Percentiles rank a stretch among this genome's conserved stretches.
These are phyloP conservation scores for Dipodomys merriami DNA, from an alignment of 2,113 vertebrate genomes.

Conservation along the genomic window DNA sequence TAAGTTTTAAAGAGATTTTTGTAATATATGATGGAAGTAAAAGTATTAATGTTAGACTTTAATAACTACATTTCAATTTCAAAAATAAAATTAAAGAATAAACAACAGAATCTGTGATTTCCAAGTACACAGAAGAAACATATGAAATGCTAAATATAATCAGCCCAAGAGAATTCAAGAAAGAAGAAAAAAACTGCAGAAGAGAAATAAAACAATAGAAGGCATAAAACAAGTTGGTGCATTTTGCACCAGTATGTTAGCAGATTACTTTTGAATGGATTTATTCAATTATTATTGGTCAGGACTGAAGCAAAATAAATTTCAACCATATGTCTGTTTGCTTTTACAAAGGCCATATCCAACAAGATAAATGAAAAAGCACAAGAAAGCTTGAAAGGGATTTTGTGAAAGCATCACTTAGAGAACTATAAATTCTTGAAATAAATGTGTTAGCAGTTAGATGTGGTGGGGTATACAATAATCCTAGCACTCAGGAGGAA, in stretches of 20 bases:
- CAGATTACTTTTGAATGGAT: neutral
- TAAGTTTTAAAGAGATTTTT: neutral
- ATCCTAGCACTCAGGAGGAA: neutral
- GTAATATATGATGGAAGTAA: neutral
- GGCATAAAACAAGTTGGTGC: neutral
- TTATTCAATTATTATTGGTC: neutral
- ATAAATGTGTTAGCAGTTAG: neutral
- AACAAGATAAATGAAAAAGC: neutral
- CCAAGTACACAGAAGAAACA: neutral
- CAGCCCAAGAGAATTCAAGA: neutral
- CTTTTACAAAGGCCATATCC: neutral
- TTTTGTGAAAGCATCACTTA: neutral
- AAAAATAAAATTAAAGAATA: constrained; percentile 4
- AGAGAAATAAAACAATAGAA: neutral
- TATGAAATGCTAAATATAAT: neutral
- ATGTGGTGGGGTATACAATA: neutral
- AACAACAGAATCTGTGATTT: constrained; percentile 20
- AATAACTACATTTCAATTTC: constrained; percentile 20
- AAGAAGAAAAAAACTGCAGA: neutral
- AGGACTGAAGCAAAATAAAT: neutral
- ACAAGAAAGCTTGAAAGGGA: neutral
- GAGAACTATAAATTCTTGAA: constrained; percentile 15
- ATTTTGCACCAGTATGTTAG: neutral
- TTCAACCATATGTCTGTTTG: neutral
- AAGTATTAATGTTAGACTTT: neutral